Conservation (phyloP, 2,113 vertebrate species). For the Cryptomyrus ogoouensis region DNA sequence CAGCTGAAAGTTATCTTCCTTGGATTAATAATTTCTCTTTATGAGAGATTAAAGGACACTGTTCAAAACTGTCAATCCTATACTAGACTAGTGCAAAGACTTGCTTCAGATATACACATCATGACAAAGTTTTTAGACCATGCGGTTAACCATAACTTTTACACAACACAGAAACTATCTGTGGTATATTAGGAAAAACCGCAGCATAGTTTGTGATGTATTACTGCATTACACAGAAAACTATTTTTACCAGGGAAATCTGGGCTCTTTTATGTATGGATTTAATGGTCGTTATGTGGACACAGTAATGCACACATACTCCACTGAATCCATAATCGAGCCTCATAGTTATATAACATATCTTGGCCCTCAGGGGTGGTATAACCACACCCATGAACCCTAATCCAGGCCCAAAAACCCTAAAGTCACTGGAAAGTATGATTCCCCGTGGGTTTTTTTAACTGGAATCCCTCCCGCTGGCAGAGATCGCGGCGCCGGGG, state of each 20-base stretch:
- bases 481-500: background rate
- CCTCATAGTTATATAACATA: background rate
- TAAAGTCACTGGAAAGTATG: slow-evolving; percentile 10
- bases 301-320: background rate
- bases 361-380: background rate
- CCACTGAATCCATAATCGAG: background rate
- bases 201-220: background rate
- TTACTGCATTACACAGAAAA: background rate
- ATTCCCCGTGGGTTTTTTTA: slow-evolving; percentile 15
- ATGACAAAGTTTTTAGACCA: background rate
- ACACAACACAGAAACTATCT: background rate
- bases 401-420: slow-evolving; percentile 24
- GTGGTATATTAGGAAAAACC: background rate
- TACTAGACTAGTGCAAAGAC: background rate
- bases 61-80: background rate
- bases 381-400: slow-evolving; percentile 28
- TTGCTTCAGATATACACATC: background rate
- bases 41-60: background rate
- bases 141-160: background rate
- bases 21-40: background rate
- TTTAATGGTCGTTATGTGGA: background rate
- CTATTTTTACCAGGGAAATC: background rate
- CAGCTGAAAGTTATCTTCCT: background rate
- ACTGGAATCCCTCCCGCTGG: slow-evolving; percentile 22
- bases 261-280: background rate